Evolutionary conservation across 2,797 vertebrate species (phyloP).

Genomic region (Sebastes reedi): DNA sequence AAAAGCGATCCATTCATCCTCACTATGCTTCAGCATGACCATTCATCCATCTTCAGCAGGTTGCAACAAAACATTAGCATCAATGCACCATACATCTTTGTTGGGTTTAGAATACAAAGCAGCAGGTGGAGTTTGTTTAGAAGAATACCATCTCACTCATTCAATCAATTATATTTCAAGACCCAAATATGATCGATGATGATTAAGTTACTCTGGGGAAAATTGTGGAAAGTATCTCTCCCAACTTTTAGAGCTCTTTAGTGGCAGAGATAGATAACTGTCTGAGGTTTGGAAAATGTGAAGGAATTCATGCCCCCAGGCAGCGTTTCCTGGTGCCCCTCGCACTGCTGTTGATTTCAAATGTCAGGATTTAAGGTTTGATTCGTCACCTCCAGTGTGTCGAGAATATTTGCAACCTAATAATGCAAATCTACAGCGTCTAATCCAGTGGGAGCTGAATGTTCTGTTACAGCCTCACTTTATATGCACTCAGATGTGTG

Average conservation of each 20-base stretch:
- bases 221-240: not conserved
- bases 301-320: not conserved
- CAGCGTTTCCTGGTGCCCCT: not conserved
- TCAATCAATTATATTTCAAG: not conserved
- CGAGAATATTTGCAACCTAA: not conserved
- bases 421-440: not conserved
- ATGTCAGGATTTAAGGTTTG: not conserved
- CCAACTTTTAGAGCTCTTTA: not conserved
- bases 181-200: not conserved
- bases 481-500: not conserved
- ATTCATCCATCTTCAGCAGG: conserved; percentile 46
- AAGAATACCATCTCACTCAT: not conserved
- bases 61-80: conserved; percentile 39
- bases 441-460: not conserved
- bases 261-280: not conserved
- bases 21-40: conserved; percentile 20
- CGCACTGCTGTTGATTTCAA: not conserved
- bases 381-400: not conserved
- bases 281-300: not conserved
- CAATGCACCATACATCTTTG: conserved; percentile 18
- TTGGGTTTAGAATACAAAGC: conserved; percentile 17
- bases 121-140: not conserved
- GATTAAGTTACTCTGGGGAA: not conserved
- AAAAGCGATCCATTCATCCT: conserved; percentile 53
- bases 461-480: not conserved